Base-by-base conservation (phyloP, 2,797 vertebrate genomes). In the Benthosema pterotum region DNA sequence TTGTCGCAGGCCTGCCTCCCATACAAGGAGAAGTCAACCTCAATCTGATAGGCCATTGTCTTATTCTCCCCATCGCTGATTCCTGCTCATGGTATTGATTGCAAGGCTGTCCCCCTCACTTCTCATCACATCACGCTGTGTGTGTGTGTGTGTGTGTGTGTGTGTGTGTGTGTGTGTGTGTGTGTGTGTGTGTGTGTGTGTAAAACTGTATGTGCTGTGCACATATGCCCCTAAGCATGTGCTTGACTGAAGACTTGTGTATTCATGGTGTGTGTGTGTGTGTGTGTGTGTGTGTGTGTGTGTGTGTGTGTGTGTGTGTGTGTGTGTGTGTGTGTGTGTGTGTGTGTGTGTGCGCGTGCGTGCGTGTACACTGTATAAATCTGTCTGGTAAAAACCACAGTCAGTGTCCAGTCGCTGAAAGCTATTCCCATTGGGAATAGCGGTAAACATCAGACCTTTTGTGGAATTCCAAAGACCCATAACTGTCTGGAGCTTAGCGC, bases 11-110 rank as follows among this genome's bases (percentile, higher is more conserved):
- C 78, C 86, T 13, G 65, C 89, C 85, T 84, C 88, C 92, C 92
- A 94, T 89, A 94, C 92, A 94, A 93, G 93, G 86, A 93, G 92
- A 93, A 95, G 95, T 94, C 94, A 89, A 91, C 93, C 93, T 92
- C 93, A 92, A 94, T 95, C 95, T 94, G 94, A 94, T 94, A 93
- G 76, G 61, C 91, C 85, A 95, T 96, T 95, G 94, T 91, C 93
- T 95, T 90, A 94, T 90, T 90, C 89, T 90, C 83, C 85, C 92
- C 87, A 73, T 93, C 91, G 89, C 92, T 91, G 93, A 95, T 94
- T 94, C 86, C 87, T 93, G 93, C 93, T 88, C 74, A 77, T 52
- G 84, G 89, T 91, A 95, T 95, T 87, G 94, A 96, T 95, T 91
- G 72, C 51, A 54, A 78, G 77, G 81, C 88, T 88, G 86, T 86